These are phyloP conservation scores for Euglossa dilemma DNA, from an alignment of 1,140 invertebrate species.

Conservation along the genomic window DNA sequence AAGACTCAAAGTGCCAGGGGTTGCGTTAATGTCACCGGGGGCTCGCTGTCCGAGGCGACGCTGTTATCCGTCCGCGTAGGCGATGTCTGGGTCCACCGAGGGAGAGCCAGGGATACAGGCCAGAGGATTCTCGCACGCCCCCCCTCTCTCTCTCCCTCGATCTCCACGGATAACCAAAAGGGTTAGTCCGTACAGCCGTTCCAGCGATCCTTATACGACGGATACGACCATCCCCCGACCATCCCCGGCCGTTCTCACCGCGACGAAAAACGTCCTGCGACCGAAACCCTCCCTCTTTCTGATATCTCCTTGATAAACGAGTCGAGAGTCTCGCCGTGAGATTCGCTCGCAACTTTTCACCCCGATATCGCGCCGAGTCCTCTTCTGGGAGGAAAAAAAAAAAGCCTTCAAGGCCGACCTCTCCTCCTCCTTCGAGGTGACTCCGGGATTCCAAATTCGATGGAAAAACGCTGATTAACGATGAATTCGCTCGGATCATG, in stretches of 20 bases:
- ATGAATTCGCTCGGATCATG: conserved; percentile 55
- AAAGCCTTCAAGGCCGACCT: too few species aligned
- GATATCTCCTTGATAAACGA: conserved; percentile 59
- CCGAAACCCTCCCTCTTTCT: neutral
- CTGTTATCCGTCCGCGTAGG: conserved; percentile 43
- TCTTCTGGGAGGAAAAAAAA: too few species aligned
- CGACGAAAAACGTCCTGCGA: conserved; percentile 2
- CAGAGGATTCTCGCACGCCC: conserved; percentile 25
- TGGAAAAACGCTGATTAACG: conserved; percentile 28
- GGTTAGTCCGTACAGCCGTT: conserved; percentile 48
- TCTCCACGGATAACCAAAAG: conserved; percentile 53
- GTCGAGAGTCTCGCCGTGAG: conserved; percentile 25
- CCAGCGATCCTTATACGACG: conserved; percentile 33
- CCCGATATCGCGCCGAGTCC: neutral
- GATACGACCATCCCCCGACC: neutral
- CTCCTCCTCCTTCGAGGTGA: neutral
- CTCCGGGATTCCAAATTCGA: neutral
- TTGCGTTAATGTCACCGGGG: conserved; percentile 70
- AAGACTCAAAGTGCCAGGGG: conserved; percentile 70
- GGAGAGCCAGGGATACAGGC: conserved; percentile 18
- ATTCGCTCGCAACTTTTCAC: conserved; percentile 36
- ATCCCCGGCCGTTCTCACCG: conserved; percentile 6
- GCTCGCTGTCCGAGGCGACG: conserved; percentile 47
- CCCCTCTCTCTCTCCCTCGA: conserved; percentile 4
- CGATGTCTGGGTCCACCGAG: conserved; percentile 55